Evolutionary conservation across 2,113 vertebrate species (phyloP).

Genomic region (Pseudorasbora parva): DNA sequence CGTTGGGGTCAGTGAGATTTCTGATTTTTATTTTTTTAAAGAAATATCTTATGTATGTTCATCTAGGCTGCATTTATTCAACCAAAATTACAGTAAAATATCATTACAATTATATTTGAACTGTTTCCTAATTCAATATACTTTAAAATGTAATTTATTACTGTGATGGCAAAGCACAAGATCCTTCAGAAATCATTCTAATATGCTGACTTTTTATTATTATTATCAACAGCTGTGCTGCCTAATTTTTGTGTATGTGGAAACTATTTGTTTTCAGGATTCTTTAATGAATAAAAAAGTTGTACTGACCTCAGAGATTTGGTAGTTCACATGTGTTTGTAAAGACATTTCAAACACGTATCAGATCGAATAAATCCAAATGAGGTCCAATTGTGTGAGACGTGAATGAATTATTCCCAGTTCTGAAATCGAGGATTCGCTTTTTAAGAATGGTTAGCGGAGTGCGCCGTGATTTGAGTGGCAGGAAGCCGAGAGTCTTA

Average conservation of each 20-base stretch:
- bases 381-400: not conserved
- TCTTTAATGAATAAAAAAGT: not conserved
- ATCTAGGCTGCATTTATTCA: not conserved
- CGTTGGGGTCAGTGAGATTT: not conserved
- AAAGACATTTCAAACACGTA: not conserved
- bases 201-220: not conserved
- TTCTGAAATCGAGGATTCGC: not conserved
- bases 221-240: not conserved
- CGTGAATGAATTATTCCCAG: not conserved
- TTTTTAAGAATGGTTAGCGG: not conserved
- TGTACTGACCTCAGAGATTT: not conserved
- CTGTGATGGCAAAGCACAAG: not conserved
- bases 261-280: not conserved
- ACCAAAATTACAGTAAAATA: not conserved
- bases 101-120: not conserved
- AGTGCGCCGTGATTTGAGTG: not conserved
- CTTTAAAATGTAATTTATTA: not conserved
- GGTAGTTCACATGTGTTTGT: not conserved
- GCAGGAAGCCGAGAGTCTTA: slow-evolving; percentile 3
- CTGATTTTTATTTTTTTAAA: not conserved
- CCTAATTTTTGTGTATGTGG: not conserved
- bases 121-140: not conserved
- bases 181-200: not conserved
- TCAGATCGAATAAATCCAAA: not conserved
- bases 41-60: not conserved